phyloP scores from a whole-genome alignment of 1,140 invertebrate genomes.

The Tetramorium parvispinum region DNA sequence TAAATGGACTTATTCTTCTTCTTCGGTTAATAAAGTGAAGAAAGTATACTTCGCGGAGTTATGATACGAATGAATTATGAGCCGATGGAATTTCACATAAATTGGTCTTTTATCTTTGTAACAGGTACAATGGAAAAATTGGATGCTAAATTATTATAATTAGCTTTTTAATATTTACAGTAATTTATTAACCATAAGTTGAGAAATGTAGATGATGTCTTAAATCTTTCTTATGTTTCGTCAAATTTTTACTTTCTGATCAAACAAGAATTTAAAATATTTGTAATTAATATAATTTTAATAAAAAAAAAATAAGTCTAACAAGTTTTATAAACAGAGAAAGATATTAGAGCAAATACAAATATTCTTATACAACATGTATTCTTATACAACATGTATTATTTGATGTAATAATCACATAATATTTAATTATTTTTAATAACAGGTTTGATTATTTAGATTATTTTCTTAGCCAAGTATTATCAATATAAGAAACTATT shows the following conservation, averaged over 20 bases:
- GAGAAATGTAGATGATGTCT: no score
- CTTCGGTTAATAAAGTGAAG: neutral
- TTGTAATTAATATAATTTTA: neutral
- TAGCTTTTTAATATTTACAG: no score
- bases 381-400: neutral
- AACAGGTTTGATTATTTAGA: neutral
- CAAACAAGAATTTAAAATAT: neutral
- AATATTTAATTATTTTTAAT: neutral
- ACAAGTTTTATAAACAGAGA: neutral
- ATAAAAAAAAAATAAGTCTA: neutral
- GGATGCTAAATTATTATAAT: no score
- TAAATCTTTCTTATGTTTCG: neutral
- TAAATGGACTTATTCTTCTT: neutral
- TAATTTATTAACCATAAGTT: no score
- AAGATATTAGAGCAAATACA: neutral
- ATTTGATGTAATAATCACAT: neutral
- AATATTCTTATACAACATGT: neutral
- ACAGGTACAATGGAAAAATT: no score
- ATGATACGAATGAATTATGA: neutral
- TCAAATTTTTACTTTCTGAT: neutral
- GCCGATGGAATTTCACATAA: neutral
- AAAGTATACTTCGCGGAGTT: neutral
- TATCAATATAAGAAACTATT: no score
- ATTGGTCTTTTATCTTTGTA: no score
- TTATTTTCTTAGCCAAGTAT: neutral